Percentiles rank a stretch among this genome's conserved stretches.
Conservation (phyloP, 2,888 invertebrate species). For the Trileptium ribeirensis region DNA sequence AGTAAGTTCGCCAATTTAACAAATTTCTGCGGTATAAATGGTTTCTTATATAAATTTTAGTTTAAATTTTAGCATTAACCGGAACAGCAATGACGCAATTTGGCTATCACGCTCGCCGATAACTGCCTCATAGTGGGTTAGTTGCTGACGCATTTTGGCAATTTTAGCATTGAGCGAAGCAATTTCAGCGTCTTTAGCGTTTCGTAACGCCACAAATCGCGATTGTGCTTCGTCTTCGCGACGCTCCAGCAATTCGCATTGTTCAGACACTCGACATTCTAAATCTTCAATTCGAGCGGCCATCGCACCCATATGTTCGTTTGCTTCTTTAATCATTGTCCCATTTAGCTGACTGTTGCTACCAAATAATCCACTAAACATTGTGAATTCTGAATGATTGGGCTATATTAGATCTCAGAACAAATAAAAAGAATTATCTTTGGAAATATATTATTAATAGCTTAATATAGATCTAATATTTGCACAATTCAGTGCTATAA, state of each 20-base stretch:
- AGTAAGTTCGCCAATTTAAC: too few species aligned
- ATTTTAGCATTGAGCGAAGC: background rate
- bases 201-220: background rate
- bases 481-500: too few species aligned
- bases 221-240: conserved; percentile 16
- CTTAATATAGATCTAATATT: too few species aligned
- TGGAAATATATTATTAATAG: too few species aligned
- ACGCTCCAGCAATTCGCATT: conserved; percentile 25
- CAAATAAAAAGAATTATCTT: too few species aligned
- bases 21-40: too few species aligned
- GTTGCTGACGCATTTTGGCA: background rate
- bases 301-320: conserved; percentile 26
- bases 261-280: conserved; percentile 24
- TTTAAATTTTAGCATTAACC: too few species aligned
- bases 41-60: too few species aligned
- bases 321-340: conserved; percentile 28
- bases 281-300: conserved; percentile 21
- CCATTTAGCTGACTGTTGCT: background rate
- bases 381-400: too few species aligned
- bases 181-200: background rate
- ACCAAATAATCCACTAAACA: background rate
- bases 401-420: too few species aligned
- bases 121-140: background rate
- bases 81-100: background rate
- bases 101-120: background rate